Base-by-base conservation (phyloP, 2,888 invertebrate species). In the Tenthredo notha region DNA sequence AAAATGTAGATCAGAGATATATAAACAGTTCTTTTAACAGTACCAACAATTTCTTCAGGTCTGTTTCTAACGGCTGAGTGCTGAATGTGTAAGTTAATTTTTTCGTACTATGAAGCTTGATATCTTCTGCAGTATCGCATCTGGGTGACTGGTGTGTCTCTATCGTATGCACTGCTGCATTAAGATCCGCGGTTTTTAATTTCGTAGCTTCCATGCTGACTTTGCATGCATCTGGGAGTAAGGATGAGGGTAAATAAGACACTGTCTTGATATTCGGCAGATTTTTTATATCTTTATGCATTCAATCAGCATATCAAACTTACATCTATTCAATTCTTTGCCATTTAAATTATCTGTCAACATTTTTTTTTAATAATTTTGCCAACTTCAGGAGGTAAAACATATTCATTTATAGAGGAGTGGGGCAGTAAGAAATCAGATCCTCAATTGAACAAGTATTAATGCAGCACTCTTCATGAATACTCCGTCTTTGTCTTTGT, bases 391-490 rank as follows among this genome's bases (percentile, higher is more conserved):
- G 47, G 43, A 47, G 47, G 3, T n/a, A n/a, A n/a, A 33, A 33
- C 2, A 2, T 33, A 33, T 33, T 4, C 2, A 33, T 33, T 37
- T 37, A 7, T 37, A 7, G 7, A 7, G 37, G 37, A 7, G 2
- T 33, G 33, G 4, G 2, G 5, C 94, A 94, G 85, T 94, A 94
- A 86, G 90, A 92, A 43, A 86, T 86, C 84, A 94, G 86, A 88
- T 94, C 94, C 25, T 88, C 87, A 40, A 91, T 87, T 29, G 92
- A 89, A 88, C 94, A 94, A 0, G 92, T 85, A 85, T 94, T 94
- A 50, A 89, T 85, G 87, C 94, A 94, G 88, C 94, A 94, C 86
- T 94, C 94, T 86, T 94, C 94, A 86, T 92, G 90, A 77, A 94
- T 91, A n/a, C 94, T 94, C 21, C 92, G 88, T 80, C 90, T 85